Percentiles rank a stretch among this genome's conserved stretches.
phyloP scores from a whole-genome alignment of 1,140 invertebrate species.

The Pseudomyrmex pallidus region DNA sequence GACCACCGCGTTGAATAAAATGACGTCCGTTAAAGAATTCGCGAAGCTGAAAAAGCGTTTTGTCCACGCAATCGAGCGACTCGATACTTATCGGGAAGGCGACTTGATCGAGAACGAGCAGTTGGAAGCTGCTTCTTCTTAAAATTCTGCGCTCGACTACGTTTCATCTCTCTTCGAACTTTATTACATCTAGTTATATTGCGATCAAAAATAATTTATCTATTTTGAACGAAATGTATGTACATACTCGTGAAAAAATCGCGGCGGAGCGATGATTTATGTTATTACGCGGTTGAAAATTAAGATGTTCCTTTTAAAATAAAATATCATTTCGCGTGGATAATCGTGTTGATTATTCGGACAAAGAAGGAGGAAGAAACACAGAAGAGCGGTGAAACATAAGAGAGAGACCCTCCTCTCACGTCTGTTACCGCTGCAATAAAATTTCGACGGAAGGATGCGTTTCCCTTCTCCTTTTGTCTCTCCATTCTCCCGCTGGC shows the following conservation, averaged over 20 bases:
- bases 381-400: constrained; percentile 35
- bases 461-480: neutral
- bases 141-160: neutral
- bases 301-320: constrained; percentile 56
- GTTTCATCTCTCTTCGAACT: no score
- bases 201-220: no score
- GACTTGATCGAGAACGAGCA: constrained; percentile 65
- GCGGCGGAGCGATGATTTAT: constrained; percentile 27
- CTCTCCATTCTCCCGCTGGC: constrained; percentile 18
- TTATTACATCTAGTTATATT: no score
- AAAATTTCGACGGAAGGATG: constrained; percentile 57
- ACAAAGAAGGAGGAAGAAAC: neutral
- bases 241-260: neutral
- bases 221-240: neutral
- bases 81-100: constrained; percentile 47
- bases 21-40: constrained; percentile 73
- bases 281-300: constrained; percentile 37
- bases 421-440: constrained; percentile 57
- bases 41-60: constrained; percentile 78
- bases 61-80: constrained; percentile 74
- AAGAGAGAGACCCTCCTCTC: constrained; percentile 42
- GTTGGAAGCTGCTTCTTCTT: constrained; percentile 21
- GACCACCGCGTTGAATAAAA: constrained; percentile 64
- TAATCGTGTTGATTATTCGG: constrained; percentile 53
- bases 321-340: constrained; percentile 57